Percentiles rank a stretch among this genome's conserved stretches.
Evolutionary conservation across 2,113 vertebrate species (phyloP).

Genomic region (Melozone crissalis): DNA sequence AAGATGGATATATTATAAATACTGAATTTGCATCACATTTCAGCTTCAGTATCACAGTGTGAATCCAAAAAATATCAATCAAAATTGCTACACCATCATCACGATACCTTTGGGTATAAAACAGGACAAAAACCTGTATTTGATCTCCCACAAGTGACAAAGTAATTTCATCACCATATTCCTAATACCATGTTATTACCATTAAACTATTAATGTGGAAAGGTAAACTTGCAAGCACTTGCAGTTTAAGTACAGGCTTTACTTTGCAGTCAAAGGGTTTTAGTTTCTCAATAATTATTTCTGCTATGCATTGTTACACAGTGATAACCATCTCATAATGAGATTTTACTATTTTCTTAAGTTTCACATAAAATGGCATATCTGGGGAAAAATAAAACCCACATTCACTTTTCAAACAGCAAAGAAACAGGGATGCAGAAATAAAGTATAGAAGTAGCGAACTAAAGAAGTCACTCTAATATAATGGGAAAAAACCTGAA

Average conservation of each 20-base stretch:
- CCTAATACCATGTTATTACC: neutral
- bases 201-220: neutral
- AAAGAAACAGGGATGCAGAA: neutral
- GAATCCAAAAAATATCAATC: neutral
- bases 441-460: neutral
- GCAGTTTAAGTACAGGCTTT: neutral
- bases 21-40: neutral
- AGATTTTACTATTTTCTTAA: neutral
- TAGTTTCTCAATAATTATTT: neutral
- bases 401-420: neutral
- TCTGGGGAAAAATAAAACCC: neutral
- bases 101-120: neutral
- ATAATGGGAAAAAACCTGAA: rapidly evolving
- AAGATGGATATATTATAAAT: neutral
- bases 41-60: neutral
- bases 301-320: neutral
- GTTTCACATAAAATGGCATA: neutral
- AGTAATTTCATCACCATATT: neutral
- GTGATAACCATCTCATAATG: neutral
- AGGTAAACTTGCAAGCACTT: neutral
- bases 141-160: neutral
- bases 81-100: neutral
- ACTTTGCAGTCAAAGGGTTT: neutral
- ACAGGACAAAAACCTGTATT: neutral
- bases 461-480: rapidly evolving